Evolutionary conservation across 2,888 invertebrate genomes (phyloP), one percentile per base, ranked within the genome.

Genomic region (Amaurobius ferox): DNA sequence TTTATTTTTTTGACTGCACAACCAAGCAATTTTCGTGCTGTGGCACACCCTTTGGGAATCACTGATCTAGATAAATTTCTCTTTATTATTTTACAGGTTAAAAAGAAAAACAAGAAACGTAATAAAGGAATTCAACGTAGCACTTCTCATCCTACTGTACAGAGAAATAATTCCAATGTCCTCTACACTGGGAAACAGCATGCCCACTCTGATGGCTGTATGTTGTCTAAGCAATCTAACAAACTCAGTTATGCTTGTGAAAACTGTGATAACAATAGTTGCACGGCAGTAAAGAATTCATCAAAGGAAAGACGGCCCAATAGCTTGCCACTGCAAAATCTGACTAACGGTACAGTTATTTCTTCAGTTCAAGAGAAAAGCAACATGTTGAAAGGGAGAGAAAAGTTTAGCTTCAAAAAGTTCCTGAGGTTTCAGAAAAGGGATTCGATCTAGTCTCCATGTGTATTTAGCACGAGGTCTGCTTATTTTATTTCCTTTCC

Each of bases 381-480:
- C 28, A 26, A 70, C 62, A 55, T 29, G 3, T 29, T 44, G 28
- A 80, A 76, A 39, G 73, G 61, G n/a, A 79, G 55, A 28, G 80
- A 81, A 13, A 87, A 55, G 40, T 87, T 87, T 39, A 83, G 87
- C 66, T 76, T 87, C 39, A 83, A 64, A 70, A 87, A 87, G 61
- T 79, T 87, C 40, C 48, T 87, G 32, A 83, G 71, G 35, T 76
- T 87, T 48, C 79, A 79, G 39, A 87, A 78, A 71, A 83, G 80
- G 61, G 83, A 87, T 74, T 87, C 81, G 40, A 74, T 87, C 87
- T 87, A 87, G 87, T 87, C 87, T 77, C 32, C 9, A 35, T 7
- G 23, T 29, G 11, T 55, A 23, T 55, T 19, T 55, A 2, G 1
- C 16, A n/a, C 11, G 55, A 55, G 55, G 55, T 55, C 55, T 55